Conservation (phyloP, 2,888 invertebrate genomes). For the Xestia ashworthii region DNA sequence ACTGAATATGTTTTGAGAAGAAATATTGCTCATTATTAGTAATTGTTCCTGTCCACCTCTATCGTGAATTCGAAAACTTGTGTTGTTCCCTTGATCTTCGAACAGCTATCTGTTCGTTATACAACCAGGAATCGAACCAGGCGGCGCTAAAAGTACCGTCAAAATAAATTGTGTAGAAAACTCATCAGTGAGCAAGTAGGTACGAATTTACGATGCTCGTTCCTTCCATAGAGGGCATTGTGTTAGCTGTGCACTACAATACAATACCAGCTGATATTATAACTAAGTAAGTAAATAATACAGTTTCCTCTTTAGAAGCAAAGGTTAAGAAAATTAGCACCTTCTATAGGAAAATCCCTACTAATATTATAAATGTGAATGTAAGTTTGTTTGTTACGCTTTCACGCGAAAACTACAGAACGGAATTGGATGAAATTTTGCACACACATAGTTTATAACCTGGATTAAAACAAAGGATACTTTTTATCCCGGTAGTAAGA, state of each 20-base stretch:
- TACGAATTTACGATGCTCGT: background rate
- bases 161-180: background rate
- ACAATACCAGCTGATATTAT: background rate
- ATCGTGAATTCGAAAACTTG: background rate
- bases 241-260: too few relatives aligned
- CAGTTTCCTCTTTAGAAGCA: background rate
- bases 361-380: too few relatives aligned
- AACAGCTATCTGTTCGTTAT: background rate
- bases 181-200: background rate
- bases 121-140: background rate
- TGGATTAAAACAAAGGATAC: too few relatives aligned
- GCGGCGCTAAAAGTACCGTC: background rate
- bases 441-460: too few relatives aligned
- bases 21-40: too few relatives aligned
- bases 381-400: too few relatives aligned
- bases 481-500: too few relatives aligned
- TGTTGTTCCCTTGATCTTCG: background rate
- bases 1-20: too few relatives aligned
- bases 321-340: constrained; percentile 15
- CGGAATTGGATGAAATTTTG: too few relatives aligned
- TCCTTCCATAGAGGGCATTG: background rate
- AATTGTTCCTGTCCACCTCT: background rate
- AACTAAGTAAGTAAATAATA: background rate
- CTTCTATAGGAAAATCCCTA: too few relatives aligned
- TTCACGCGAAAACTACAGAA: too few relatives aligned